Evolutionary conservation across 2,888 invertebrate genomes (phyloP), one percentile per base, ranked within the genome.

Genomic region (Bibio marci): DNA sequence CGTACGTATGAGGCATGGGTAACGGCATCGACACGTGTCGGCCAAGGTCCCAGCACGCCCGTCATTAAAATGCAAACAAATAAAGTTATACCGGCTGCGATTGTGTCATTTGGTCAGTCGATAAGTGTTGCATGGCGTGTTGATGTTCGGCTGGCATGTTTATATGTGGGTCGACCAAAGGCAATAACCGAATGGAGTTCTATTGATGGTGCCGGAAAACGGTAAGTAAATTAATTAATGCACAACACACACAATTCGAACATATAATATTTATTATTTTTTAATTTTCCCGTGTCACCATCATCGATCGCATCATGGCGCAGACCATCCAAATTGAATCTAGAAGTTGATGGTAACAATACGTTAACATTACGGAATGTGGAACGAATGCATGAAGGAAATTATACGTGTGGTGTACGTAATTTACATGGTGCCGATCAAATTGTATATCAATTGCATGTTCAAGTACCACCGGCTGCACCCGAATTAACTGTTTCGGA

Each of bases 1-100:
- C 66, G 69, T 46, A 64, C 67, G 15, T 73, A 74, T 49, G 70
- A 71, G 49, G 68, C 73, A 40, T 70, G 72, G 66, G 68, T 74
- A 3, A 67, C 71, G 2, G 73, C 74, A 2, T 69, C 67, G 15
- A 75, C 73, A 1, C 64, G 67, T 49, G 65, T 71, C 31, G 75
- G 75, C 1, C 69, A 71, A 49, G 73, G 75, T 3, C 65, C 66
- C 2, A 68, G 65, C 47, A 70, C 70, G 1, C 62, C 65, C n/a
- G 66, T 67, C 12, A 65, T 69, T 43, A 66, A 67, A 51, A 64
- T 66, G 5, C 65, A 62, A 45, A 51, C 56, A 13, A 61, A 62
- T 15, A 52, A 35, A 17, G 33, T 32, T 31, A 15, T 70, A 44
- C 67, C 68, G 45, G 71, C 71, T 12, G 65, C 69, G 11, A 68